These are phyloP conservation scores for Ormia ochracea DNA, from an alignment of 2,888 invertebrate species.

Conservation along the genomic window DNA sequence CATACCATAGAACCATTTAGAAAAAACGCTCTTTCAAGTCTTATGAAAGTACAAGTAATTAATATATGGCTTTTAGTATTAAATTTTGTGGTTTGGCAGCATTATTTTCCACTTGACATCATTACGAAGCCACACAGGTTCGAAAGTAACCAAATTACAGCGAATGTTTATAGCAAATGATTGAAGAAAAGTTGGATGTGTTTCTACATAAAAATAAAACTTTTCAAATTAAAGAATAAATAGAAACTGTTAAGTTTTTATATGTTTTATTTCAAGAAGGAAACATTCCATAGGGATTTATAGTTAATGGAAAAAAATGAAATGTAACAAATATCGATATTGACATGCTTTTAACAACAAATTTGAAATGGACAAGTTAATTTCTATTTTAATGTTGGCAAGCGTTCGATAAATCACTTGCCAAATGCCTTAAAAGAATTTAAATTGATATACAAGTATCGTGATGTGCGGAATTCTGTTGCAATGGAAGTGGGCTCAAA, in stretches of 20 bases:
- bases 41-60: slow-evolving; percentile 55
- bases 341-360: slow-evolving; percentile 73
- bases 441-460: slow-evolving; percentile 14
- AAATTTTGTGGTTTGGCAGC: slow-evolving; percentile 59
- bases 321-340: slow-evolving; percentile 53
- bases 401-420: slow-evolving; percentile 64
- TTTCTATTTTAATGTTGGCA: slow-evolving; percentile 64
- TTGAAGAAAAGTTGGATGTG: not conserved
- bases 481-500: slow-evolving; percentile 58
- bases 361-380: not conserved
- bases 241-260: not conserved
- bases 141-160: slow-evolving; percentile 7
- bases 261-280: not conserved
- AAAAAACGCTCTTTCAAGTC: slow-evolving; percentile 18
- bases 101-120: slow-evolving; percentile 70
- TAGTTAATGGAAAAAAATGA: not conserved
- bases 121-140: slow-evolving; percentile 65
- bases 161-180: not conserved
- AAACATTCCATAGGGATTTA: slow-evolving; percentile 7
- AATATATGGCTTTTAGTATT: slow-evolving; percentile 62
- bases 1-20: not conserved
- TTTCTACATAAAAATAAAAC: slow-evolving; percentile 10
- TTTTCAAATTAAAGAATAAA: not conserved
- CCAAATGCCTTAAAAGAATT: slow-evolving; percentile 31
- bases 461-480: slow-evolving; percentile 45